Evolutionary conservation across 2,113 vertebrate species (phyloP), one percentile per base, ranked within the genome.

Genomic region (Mellivora capensis): DNA sequence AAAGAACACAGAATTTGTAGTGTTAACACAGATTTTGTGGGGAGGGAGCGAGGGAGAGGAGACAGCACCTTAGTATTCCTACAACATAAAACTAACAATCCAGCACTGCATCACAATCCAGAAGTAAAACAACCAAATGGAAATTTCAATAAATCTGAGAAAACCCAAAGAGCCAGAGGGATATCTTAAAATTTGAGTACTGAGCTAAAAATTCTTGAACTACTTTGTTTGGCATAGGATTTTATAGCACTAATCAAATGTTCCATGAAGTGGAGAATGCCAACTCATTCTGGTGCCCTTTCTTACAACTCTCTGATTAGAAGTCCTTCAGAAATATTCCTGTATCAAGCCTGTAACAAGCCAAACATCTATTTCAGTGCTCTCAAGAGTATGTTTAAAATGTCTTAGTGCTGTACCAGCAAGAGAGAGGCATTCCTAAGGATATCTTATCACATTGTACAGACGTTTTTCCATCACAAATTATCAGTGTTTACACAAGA

Each of bases 21-120:
- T 93, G 82, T 96, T 14, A 72, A 72, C 72, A 96, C 42, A 69
- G 84, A 87, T 94, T 93, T 85, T 90, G 94, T 81, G 64, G 34
- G 39, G 57, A 84, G 21, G 0, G 21, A 64, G 10, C 80, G 72
- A 37, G 69, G 25, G 25, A 27, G 57, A 47, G 49, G 34, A 97
- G 57, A 88, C 67, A 97, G 97, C 96, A 98, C 96, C 97, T 95
- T 96, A 94, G 92, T 86, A 93, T 97, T 88, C 74, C 96, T 97
- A 94, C 10, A 59, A 87, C 54, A 47, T 71, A 94, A 91, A 91
- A 54, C 59, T 94, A 94, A 97, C 42, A 44, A 96, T n/a, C n/a
- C n/a, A n/a, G n/a, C 90, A 96, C 80, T 97, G 97, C 97, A 97
- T 93, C 97, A 91, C 72, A 97, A 74, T 96, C 71, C 91, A 96